Evolutionary conservation across 1,140 invertebrate species (phyloP).

Genomic region (Bombus pascuorum): DNA sequence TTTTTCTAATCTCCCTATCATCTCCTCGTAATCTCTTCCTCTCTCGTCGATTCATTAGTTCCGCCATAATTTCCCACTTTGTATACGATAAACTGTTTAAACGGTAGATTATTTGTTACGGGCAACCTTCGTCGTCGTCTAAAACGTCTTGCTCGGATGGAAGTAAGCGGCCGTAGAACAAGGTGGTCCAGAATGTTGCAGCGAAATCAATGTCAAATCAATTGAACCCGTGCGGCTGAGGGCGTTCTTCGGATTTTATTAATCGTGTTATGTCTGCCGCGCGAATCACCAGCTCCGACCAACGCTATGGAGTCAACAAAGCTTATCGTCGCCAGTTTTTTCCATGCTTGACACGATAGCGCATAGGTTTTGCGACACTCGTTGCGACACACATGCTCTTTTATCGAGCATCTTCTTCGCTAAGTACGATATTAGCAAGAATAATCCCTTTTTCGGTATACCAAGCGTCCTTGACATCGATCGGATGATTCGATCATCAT

Average conservation of each 20-base stretch:
- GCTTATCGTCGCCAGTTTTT: slow-evolving; percentile 9
- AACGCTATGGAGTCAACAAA: neutral
- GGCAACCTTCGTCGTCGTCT: neutral
- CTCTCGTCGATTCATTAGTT: too few species aligned
- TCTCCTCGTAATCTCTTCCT: too few species aligned
- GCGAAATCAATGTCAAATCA: slow-evolving; percentile 68
- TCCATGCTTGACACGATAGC: neutral
- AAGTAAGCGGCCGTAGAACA: neutral
- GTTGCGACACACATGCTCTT: neutral
- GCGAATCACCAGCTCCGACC: slow-evolving; percentile 10
- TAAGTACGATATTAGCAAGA: neutral
- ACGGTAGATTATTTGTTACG: neutral
- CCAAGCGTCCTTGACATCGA: too few species aligned
- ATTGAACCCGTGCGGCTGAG: slow-evolving; percentile 69
- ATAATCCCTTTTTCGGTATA: too few species aligned
- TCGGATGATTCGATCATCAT: too few species aligned
- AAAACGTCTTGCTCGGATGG: neutral
- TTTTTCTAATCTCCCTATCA: too few species aligned
- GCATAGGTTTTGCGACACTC: too few species aligned
- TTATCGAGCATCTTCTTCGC: neutral
- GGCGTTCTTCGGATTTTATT: slow-evolving; percentile 71
- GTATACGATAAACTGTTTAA: too few species aligned
- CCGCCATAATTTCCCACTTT: too few species aligned
- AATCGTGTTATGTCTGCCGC: slow-evolving; percentile 63
- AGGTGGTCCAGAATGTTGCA: slow-evolving; percentile 67